Evolutionary conservation across 1,140 invertebrate species (phyloP).

Genomic region (Sinonovacula constricta): DNA sequence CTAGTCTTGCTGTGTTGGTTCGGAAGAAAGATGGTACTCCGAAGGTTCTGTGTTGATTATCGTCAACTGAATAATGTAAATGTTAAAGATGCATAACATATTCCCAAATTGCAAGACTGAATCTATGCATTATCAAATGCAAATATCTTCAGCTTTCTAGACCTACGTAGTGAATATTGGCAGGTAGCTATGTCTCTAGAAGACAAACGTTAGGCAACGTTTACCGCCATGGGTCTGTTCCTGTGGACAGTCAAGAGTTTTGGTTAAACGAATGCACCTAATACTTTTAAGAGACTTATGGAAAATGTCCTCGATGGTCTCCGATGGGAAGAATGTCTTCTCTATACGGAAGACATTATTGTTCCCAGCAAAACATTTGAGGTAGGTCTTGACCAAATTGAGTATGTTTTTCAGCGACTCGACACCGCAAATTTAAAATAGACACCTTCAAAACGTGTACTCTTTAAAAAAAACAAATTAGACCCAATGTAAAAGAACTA

Average conservation of each 20-base stretch:
- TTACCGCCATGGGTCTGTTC: conserved; percentile 46
- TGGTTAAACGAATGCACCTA: conserved; percentile 30
- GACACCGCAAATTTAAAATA: conserved; percentile 75
- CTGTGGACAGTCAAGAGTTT: conserved; percentile 50
- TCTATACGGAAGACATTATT: conserved; percentile 58
- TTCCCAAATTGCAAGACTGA: conserved; percentile 58
- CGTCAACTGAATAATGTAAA: conserved; percentile 60
- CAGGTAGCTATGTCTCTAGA: conserved; percentile 73
- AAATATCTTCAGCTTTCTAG: conserved; percentile 52
- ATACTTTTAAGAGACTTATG: conserved; percentile 66
- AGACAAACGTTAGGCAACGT: conserved; percentile 73
- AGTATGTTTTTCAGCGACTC: conserved; percentile 48
- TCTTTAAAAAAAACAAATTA: conserved; percentile 71
- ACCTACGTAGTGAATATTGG: conserved; percentile 66
- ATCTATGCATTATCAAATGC: conserved; percentile 50
- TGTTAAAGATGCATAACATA: conserved; percentile 56
- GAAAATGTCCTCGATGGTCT: conserved; percentile 49
- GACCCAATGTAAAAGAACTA: conserved; percentile 61
- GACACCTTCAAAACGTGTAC: conserved; percentile 78
- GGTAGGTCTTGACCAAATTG: no score
- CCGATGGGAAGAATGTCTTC: conserved; percentile 37
- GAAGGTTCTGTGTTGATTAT: conserved; percentile 65
- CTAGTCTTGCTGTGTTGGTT: conserved; percentile 46
- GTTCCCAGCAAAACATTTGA: conserved; percentile 16
- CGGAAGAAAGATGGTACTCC: conserved; percentile 53